Conservation (phyloP, 2,888 invertebrate genomes). For the Halictus quadricinctus region DNA sequence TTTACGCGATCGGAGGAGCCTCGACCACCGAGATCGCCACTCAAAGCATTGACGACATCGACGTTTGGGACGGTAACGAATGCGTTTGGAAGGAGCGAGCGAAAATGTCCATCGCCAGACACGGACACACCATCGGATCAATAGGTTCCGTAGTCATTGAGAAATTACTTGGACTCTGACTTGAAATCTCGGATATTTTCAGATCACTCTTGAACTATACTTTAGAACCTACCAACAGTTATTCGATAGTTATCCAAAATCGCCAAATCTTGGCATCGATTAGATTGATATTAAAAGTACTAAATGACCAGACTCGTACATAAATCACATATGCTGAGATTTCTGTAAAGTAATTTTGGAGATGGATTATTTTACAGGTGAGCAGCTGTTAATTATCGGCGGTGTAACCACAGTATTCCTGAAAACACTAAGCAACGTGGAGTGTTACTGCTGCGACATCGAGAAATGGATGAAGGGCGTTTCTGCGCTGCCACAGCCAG, state of each 20-base stretch:
- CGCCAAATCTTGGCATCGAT: neutral
- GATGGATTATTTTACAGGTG: slow-evolving; percentile 62
- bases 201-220: neutral
- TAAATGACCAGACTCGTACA: neutral
- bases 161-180: neutral
- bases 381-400: slow-evolving; percentile 86
- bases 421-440: slow-evolving; percentile 86
- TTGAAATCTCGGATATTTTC: neutral
- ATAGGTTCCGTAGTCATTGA: slow-evolving; percentile 81
- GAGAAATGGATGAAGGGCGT: slow-evolving; percentile 86
- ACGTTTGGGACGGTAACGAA: slow-evolving; percentile 85
- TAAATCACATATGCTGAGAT: neutral
- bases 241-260: neutral
- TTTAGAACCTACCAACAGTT: neutral
- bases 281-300: neutral
- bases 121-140: slow-evolving; percentile 87
- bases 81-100: slow-evolving; percentile 85
- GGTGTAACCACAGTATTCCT: slow-evolving; percentile 87
- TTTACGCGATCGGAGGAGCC: slow-evolving; percentile 88
- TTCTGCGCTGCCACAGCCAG: slow-evolving; percentile 85
- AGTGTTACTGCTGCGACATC: slow-evolving; percentile 87
- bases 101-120: slow-evolving; percentile 86
- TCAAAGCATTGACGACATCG: slow-evolving; percentile 85
- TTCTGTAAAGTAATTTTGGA: neutral
- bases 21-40: slow-evolving; percentile 82